A percentile compares a stretch with the other conserved stretches of the same genome.
Conservation (phyloP, 2,113 vertebrate genomes). For the Serranochromis macrocephalus region DNA sequence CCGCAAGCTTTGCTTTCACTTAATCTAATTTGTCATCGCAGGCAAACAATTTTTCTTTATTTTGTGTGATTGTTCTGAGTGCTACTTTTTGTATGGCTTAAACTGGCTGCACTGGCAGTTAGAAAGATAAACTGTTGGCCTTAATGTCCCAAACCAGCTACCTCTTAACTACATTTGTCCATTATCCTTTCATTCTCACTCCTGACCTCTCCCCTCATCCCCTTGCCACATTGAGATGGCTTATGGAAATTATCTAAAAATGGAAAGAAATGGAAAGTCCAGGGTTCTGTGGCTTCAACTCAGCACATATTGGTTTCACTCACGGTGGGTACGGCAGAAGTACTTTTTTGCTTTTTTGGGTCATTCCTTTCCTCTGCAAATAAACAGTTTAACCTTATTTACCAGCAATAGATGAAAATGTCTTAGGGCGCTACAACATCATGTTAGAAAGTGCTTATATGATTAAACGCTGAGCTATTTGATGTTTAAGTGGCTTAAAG, state of each 20-base stretch:
- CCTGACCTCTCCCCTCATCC: background rate
- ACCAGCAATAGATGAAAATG: background rate
- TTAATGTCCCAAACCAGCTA: conserved; percentile 21
- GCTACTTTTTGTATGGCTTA: conserved; percentile 11
- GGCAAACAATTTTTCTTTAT: conserved; percentile 12
- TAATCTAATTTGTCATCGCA: conserved; percentile 27
- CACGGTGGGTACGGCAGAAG: background rate
- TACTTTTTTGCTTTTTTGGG: background rate
- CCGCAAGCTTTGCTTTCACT: conserved; percentile 4
- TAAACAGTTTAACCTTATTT: background rate
- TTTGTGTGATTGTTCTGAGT: background rate
- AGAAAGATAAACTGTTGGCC: conserved; percentile 27
- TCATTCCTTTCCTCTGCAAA: background rate
- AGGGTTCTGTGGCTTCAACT: conserved; percentile 28
- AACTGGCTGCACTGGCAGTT: background rate
- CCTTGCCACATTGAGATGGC: conserved; percentile 25
- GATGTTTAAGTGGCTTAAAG: background rate
- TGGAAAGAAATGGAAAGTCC: conserved; percentile 32
- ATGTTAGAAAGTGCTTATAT: background rate
- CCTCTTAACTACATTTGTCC: conserved; percentile 41
- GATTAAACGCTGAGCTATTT: background rate
- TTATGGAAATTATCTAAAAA: conserved; percentile 50
- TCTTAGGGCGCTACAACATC: background rate
- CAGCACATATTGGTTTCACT: conserved; percentile 23
- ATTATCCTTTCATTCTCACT: conserved; percentile 29